Base-by-base conservation (phyloP, 2,797 vertebrate species). In the Syngnathus rostellatus region DNA sequence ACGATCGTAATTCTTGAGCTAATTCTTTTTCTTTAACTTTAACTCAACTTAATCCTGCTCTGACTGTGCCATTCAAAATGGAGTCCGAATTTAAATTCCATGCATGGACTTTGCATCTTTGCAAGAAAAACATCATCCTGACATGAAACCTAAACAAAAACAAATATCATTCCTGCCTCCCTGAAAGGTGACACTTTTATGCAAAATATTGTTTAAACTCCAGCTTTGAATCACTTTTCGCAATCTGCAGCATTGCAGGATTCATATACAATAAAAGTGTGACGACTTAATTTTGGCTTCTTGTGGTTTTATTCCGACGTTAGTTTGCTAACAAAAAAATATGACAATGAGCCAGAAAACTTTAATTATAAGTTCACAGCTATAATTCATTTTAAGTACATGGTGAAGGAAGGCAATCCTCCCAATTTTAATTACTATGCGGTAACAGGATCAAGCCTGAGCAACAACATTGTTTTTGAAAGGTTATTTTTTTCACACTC, bases 81-180 rank as follows among this genome's bases (percentile, higher is more conserved):
- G 12, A 57, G 25, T 16, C 14, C 7, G 25, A 37, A 16, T 57
- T 57, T 57, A 37, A 37, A 12, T 37, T 37, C 12, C 55, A 31
- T 17, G 55, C 55, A 57, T 57, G 55, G 55, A 17, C 11, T 57
- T 57, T 57, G 54, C 54, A 57, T 57, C 25, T 37, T 57, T 31
- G 25, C 25, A 57, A 57, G 55, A 57, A 57, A 57, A 57, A 57
- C 31, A 57, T 3, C 12, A 17, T 57, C 31, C 8, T 57, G 61
- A 23, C 23, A 25, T 45, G 55, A 17, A 57, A 8, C 55, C 55
- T 57, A 57, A 57, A 57, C 25, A 57, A 37, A 57, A 57, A 37
- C 31, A 57, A 57, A 57, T 57, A 16, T 37, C 55, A 16, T 16
- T 57, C 25, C 55, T 54, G 53, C 10, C 10, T 16, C 14, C 55